These are phyloP conservation scores for Trogon surrucura DNA, from an alignment of 2,113 vertebrate species.

Conservation along the genomic window DNA sequence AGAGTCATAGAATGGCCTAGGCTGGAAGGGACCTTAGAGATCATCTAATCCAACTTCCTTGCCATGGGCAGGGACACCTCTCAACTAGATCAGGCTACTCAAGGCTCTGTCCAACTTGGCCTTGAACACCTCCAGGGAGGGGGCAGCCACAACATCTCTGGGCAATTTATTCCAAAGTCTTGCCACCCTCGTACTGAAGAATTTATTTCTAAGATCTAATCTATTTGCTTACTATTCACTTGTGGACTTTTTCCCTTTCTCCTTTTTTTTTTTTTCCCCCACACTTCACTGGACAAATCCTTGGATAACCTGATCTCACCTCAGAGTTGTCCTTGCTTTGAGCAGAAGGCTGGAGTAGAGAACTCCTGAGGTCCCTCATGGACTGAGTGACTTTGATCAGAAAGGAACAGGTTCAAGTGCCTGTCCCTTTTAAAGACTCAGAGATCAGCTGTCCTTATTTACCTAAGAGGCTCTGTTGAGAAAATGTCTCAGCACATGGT, in stretches of 20 bases:
- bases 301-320: background rate
- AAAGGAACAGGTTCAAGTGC: background rate
- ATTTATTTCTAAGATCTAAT: too few species aligned
- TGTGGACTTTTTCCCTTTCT: background rate
- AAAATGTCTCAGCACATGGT: background rate
- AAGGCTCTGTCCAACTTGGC: too few species aligned
- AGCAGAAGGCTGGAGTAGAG: background rate
- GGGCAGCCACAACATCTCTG: too few species aligned
- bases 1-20: too few species aligned
- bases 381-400: background rate
- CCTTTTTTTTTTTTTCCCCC: background rate
- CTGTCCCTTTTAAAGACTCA: background rate
- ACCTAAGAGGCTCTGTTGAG: background rate
- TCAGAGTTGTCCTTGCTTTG: background rate
- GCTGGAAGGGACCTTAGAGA: background rate
- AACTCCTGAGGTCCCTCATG: background rate
- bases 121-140: too few species aligned
- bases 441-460: background rate
- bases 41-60: too few species aligned
- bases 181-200: too few species aligned
- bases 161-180: too few species aligned
- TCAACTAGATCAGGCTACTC: too few species aligned
- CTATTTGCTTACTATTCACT: background rate
- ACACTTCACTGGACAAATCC: background rate
- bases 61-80: too few species aligned